Evolutionary conservation across 2,797 vertebrate species (phyloP).

Genomic region (Tinamus major): DNA sequence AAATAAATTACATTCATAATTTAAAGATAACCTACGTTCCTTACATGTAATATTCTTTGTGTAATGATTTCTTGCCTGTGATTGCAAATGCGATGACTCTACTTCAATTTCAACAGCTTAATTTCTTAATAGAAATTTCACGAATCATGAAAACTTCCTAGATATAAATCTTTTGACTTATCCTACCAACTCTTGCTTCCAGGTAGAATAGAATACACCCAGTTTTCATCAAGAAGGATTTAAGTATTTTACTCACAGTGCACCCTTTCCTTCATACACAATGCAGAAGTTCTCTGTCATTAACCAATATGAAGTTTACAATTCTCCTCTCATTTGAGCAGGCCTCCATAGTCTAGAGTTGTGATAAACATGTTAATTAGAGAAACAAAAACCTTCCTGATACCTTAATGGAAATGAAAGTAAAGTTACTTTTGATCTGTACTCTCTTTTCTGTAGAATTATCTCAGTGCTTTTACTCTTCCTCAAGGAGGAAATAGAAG

Average conservation of each 20-base stretch:
- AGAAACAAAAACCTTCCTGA: not conserved
- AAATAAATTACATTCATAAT: not conserved
- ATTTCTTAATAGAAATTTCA: not conserved
- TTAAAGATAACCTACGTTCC: not conserved
- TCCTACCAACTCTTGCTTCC: not conserved
- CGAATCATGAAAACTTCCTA: not conserved
- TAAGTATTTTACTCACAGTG: not conserved
- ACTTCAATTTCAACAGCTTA: not conserved
- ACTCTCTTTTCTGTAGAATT: rapidly evolving
- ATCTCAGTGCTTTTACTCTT: not conserved
- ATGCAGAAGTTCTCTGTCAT: not conserved
- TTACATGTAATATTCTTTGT: not conserved
- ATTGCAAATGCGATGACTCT: not conserved
- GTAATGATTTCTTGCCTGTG: not conserved
- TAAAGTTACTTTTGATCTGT: not conserved
- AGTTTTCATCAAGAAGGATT: not conserved
- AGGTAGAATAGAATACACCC: not conserved
- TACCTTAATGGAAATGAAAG: not conserved
- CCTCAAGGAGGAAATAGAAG: not conserved
- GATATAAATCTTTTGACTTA: not conserved
- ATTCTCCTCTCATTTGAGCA: not conserved
- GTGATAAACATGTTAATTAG: not conserved
- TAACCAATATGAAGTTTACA: not conserved
- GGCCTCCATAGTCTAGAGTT: not conserved
- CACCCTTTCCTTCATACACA: not conserved